Conservation (phyloP, 2,888 invertebrate species). For the Lagria hirta region DNA sequence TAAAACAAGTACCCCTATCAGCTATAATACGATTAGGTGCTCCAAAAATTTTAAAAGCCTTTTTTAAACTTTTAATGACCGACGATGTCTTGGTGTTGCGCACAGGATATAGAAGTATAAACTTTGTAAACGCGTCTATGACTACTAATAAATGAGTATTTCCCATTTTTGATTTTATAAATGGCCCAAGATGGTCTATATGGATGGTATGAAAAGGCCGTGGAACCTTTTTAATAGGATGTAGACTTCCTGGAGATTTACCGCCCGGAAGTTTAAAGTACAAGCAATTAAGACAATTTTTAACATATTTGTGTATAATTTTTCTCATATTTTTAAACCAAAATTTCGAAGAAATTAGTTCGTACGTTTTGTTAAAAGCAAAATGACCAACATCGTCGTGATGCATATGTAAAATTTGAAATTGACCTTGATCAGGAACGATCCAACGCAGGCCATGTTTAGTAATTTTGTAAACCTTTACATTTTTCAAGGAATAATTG, state of each 20-base stretch:
- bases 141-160: constrained; percentile 22
- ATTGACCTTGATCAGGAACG: constrained; percentile 34
- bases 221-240: constrained; percentile 1
- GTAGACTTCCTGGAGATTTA: constrained; percentile 15
- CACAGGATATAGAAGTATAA: constrained; percentile 22
- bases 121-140: constrained; percentile 26
- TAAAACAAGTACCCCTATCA: constrained; percentile 30
- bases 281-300: constrained; percentile 7
- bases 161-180: constrained; percentile 6
- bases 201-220: constrained; percentile 3
- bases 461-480: constrained; percentile 28
- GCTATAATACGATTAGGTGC: constrained; percentile 29
- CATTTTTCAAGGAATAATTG: constrained; percentile 22
- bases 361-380: constrained; percentile 33
- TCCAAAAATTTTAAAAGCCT: constrained; percentile 29
- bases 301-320: constrained; percentile 7
- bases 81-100: constrained; percentile 18
- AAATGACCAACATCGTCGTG: constrained; percentile 42
- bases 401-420: constrained; percentile 30
- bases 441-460: constrained; percentile 16
- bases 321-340: constrained; percentile 20
- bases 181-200: constrained; percentile 4
- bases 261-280: constrained; percentile 11
- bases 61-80: constrained; percentile 20
- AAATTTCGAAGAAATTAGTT: constrained; percentile 15